Base-by-base conservation (phyloP, 2,888 invertebrate genomes). In the Hirtodrosophila confusa region DNA sequence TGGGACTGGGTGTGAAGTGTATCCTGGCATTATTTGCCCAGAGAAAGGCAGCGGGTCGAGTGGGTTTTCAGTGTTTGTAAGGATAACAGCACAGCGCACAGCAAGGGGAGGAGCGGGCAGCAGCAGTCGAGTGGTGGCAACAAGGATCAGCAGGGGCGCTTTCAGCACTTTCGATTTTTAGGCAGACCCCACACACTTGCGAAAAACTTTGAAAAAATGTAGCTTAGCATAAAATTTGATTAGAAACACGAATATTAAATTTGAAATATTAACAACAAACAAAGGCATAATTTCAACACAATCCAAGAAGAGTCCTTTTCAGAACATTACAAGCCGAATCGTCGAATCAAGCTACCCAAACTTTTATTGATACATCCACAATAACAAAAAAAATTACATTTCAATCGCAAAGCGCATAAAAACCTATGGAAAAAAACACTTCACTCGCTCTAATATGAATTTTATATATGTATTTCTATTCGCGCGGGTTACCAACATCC, bases 371-470 rank as follows among this genome's bases (percentile, higher is more conserved):
- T 31, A 31, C 0, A 3, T 4, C 8, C 9, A 31, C 3, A 31
- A 31, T 29, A 44, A 4, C 9, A 1, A 11, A 31, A 40, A 6
- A 23, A 51, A n/a, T 39, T 9, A 45, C 44, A 37, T 51, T 66
- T 43, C 33, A 36, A 60, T 53, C 7, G 27, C 23, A 48, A 44
- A 44, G 40, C 37, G 33, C 7, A 33, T 6, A n/a, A 43, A 37
- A 54, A 56, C 6, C 7, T 5, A 23, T 49, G 33, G 6, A 40
- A 29, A 61, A 55, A 49, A 43, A 47, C 11, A 8, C 7, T 33
- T 17, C 17, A 17, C 1, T 8, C 8, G 33, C 43, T 63, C 41
- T 57, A 69, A 77, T 75, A 37, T 60, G 43, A 63, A 61, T 47
- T 62, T 54, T 33, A 41, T 40, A 44, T 58, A 10, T 39, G 0